phyloP scores from a whole-genome alignment of 2,113 vertebrate species.

The Dolichallabes microphthalmus region DNA sequence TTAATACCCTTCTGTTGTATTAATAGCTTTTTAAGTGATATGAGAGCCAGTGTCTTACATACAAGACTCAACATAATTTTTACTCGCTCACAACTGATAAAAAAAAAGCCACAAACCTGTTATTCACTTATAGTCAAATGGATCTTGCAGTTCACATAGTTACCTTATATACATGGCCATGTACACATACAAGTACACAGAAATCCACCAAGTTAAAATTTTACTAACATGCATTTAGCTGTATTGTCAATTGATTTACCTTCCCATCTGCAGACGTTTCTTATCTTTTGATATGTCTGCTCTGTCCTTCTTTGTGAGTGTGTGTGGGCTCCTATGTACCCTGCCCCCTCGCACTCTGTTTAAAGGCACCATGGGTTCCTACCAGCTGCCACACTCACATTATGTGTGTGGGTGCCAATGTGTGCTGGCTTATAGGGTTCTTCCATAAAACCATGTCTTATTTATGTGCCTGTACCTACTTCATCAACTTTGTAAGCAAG shows the following conservation, averaged over 20 bases:
- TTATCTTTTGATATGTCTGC: neutral
- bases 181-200: neutral
- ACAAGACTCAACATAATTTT: neutral
- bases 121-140: neutral
- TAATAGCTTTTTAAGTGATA: slow-evolving; percentile 47
- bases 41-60: slow-evolving; percentile 17
- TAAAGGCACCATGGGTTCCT: slow-evolving; percentile 41
- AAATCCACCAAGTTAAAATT: neutral
- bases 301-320: slow-evolving; percentile 11
- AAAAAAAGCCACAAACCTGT: neutral
- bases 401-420: neutral
- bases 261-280: neutral
- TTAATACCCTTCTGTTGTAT: slow-evolving; percentile 23
- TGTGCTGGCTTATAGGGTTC: neutral
- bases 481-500: neutral
- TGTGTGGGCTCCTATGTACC: slow-evolving; percentile 1
- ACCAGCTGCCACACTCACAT: slow-evolving; percentile 29
- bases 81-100: neutral
- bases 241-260: neutral
- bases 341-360: slow-evolving; percentile 21
- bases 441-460: neutral
- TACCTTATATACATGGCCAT: neutral
- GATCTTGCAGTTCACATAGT: neutral
- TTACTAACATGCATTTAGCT: neutral
- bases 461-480: neutral